These are phyloP conservation scores for Lophochroa leadbeateri DNA, from an alignment of 2,113 vertebrate species.

Conservation along the genomic window DNA sequence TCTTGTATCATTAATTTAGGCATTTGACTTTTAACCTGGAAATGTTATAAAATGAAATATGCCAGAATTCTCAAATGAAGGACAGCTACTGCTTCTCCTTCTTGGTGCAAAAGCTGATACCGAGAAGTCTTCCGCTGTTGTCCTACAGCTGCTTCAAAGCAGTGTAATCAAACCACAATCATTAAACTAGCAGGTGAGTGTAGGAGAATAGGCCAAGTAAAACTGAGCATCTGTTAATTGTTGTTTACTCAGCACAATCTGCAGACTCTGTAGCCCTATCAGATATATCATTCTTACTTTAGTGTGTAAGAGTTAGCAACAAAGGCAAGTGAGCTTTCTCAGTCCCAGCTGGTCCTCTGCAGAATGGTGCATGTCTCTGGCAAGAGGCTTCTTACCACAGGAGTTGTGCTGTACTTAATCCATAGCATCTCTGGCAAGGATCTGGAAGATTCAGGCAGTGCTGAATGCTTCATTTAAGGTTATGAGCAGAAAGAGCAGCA, in stretches of 20 bases:
- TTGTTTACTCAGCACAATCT: not conserved
- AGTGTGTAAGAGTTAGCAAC: not conserved
- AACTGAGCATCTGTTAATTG: not conserved
- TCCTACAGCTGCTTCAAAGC: not conserved
- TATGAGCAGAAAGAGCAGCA: fast-evolving
- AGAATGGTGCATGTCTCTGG: not conserved
- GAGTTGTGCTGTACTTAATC: not conserved
- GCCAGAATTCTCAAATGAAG: not conserved
- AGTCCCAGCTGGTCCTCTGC: not conserved
- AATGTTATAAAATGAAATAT: not conserved
- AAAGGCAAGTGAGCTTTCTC: not conserved
- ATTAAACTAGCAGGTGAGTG: not conserved
- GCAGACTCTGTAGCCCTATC: not conserved
- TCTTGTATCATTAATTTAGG: not conserved
- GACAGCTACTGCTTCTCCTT: not conserved
- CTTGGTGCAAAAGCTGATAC: not conserved
- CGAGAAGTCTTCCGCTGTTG: not conserved
- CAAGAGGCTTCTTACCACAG: not conserved
- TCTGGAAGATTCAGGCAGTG: not conserved
- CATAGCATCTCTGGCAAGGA: not conserved
- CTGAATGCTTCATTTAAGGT: not conserved
- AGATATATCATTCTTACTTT: not conserved
- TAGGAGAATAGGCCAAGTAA: not conserved
- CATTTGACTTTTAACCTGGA: not conserved
- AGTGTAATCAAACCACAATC: not conserved